Evolutionary conservation across 2,888 invertebrate genomes (phyloP), one percentile per base, ranked within the genome.

Genomic region (Tetramorium bicarinatum): DNA sequence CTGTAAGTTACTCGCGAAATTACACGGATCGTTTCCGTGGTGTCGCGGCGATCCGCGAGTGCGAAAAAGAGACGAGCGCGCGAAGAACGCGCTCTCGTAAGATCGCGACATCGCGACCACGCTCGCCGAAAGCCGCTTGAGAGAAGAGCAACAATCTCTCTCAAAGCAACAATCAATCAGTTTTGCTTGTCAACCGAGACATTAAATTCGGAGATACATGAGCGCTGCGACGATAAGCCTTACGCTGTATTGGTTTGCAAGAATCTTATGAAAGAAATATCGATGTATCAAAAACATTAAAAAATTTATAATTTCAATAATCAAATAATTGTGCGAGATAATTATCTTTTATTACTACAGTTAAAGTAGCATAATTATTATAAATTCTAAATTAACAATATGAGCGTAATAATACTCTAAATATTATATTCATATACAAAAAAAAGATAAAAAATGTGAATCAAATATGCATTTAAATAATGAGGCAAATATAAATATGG

Each of bases 11-110:
- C 91, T 90, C 90, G 87, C 72, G 84, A 89, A 92, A 93, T 92
- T 93, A 92, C 91, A 92, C 92, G 91, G 92, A 89, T 92, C 91
- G 93, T 93, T 93, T 92, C 90, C 89, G 84, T 83, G 87, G 82
- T 90, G 79, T 85, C 85, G 76, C 86, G 83, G 47, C 44, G 47
- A 34, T 34, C 49, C 52, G 38, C 49, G 56, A 21, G 59, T 18
- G 34, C 2, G 13, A 34, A n/a, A 52, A 29, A 41, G 77, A 66
- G 34, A 49, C 52, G 47, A 41, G 2, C 44, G 66, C 56, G 52
- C 69, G 80, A 74, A 82, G 81, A 80, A 74, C 71, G 64, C 21
- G 25, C 29, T 13, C 44, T 13, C 47, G 47, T 49, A 74, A 41
- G 62, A 62, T 62, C 59, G 47, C 49, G 13, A 56, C 25, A 15